These are phyloP conservation scores for Psammodynastes pulverulentus DNA, from an alignment of 2,113 vertebrate genomes.

Conservation along the genomic window DNA sequence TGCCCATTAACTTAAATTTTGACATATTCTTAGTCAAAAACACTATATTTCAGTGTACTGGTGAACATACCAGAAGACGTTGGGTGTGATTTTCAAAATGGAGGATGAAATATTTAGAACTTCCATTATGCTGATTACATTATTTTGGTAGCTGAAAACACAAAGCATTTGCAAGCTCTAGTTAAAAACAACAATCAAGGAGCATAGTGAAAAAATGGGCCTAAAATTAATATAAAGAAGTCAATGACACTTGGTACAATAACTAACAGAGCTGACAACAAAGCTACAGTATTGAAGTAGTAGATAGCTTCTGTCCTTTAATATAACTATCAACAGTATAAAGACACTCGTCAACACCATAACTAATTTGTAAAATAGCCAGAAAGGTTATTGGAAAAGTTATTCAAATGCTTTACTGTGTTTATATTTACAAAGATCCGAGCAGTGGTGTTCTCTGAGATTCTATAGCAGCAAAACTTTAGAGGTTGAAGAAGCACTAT, in stretches of 20 bases:
- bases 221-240: background rate
- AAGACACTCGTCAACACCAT: background rate
- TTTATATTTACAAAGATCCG: background rate
- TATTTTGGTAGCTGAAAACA: background rate
- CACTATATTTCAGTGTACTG: background rate
- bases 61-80: background rate
- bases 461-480: too few relatives aligned
- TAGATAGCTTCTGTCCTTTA: background rate
- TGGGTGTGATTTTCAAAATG: background rate
- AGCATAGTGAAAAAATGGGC: background rate
- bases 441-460: background rate
- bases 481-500: background rate
- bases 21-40: background rate
- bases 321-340: background rate
- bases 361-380: background rate
- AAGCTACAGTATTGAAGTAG: background rate
- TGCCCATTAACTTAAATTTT: background rate
- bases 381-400: background rate
- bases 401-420: background rate
- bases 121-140: background rate
- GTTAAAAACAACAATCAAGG: background rate
- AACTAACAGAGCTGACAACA: background rate
- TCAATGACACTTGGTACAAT: background rate
- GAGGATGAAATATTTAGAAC: background rate
- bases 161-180: background rate